These are phyloP conservation scores for Thereva nobilitata DNA, from an alignment of 2,888 invertebrate genomes.

Conservation along the genomic window DNA sequence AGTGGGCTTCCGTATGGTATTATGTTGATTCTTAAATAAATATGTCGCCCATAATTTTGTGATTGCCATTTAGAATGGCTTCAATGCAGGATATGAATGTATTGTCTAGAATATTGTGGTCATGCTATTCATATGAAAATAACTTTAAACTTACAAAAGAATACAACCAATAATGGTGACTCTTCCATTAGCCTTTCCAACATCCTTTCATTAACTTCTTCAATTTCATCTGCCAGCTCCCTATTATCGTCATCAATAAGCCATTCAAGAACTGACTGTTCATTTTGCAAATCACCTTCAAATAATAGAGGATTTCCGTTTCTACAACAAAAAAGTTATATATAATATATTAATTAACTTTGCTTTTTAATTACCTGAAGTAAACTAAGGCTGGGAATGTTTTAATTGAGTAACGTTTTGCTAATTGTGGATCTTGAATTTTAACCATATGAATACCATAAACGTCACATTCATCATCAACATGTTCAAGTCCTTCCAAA, in stretches of 20 bases:
- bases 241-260: conserved; percentile 90
- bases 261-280: conserved; percentile 91
- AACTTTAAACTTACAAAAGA: conserved; percentile 74
- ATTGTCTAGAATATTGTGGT: background rate
- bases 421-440: conserved; percentile 87
- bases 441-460: conserved; percentile 93
- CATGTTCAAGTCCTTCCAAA: conserved; percentile 81
- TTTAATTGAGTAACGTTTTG: conserved; percentile 91
- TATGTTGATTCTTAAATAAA: no score
- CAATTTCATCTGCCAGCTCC: conserved; percentile 91
- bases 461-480: conserved; percentile 90
- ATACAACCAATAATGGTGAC: conserved; percentile 85
- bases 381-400: conserved; percentile 92
- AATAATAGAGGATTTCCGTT: conserved; percentile 87
- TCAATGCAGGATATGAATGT: no score
- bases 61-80: no score
- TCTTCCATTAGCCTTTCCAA: conserved; percentile 80
- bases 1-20: no score
- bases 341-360: conserved; percentile 37
- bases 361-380: conserved; percentile 66
- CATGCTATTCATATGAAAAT: background rate
- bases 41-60: no score
- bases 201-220: conserved; percentile 90
- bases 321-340: conserved; percentile 57
- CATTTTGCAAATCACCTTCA: conserved; percentile 90